These are phyloP conservation scores for Willisornis vidua DNA, from an alignment of 2,113 vertebrate genomes.

Conservation along the genomic window DNA sequence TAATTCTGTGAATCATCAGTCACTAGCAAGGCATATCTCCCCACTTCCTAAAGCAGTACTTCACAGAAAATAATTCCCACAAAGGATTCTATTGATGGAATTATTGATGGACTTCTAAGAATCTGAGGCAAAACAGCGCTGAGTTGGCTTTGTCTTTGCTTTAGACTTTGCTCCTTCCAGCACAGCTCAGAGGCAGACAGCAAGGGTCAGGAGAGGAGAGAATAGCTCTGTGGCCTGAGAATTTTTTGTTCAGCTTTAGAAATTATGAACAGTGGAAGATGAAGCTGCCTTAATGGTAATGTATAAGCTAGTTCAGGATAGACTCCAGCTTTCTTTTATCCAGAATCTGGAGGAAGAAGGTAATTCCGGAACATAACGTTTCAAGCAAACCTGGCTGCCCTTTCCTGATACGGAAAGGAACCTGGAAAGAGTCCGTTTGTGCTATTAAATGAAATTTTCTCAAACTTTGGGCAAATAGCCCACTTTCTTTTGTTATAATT, in stretches of 20 bases:
- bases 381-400: neutral
- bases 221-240: neutral
- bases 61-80: neutral
- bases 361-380: neutral
- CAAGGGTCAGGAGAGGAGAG: neutral
- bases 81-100: neutral
- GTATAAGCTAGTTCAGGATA: neutral
- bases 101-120: neutral
- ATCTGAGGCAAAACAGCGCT: neutral
- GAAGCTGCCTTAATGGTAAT: neutral
- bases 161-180: neutral
- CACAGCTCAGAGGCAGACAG: neutral
- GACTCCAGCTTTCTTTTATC: neutral
- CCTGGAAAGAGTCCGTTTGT: neutral
- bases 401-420: neutral
- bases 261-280: neutral
- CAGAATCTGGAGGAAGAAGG: neutral
- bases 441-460: neutral
- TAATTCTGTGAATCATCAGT: neutral
- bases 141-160: neutral
- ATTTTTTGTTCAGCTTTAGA: neutral
- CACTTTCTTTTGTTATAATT: neutral
- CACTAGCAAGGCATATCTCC: neutral
- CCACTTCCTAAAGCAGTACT: neutral
- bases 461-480: constrained; percentile 3